Base-by-base conservation (phyloP, 1,140 invertebrate genomes). In the Polyergus mexicanus region DNA sequence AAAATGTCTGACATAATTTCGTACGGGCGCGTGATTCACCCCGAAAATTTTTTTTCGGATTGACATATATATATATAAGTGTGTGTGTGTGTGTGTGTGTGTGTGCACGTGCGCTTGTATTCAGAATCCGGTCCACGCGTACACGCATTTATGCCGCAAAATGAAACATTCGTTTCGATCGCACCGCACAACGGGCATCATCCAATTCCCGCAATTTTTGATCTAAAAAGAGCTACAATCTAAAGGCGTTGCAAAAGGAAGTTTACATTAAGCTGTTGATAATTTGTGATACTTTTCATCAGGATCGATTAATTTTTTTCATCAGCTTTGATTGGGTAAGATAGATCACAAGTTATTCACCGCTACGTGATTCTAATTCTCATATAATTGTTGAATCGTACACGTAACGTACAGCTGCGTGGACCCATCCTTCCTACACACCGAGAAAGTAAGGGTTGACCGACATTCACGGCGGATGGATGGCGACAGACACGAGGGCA, bases 21-120 rank as follows among this genome's bases (percentile, higher is more conserved):
- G 62, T 35, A 72, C 44, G 38, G 32, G 32, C 11, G 87, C 58
- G 74, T 77, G 71, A 86, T 75, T 76, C 62, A 85, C 13, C 44
- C 47, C 47, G 16, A 51, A 19, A 69, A 78, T 75, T 84, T 68
- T 56, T 66, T 77, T 47, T 62, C 60, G 25, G 44, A 7, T 8
- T 41, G n/a, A 38, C 41, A 28, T 19, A 25, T 35, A 80, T 35
- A n/a, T n/a, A n/a, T n/a, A n/a, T n/a, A n/a, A n/a, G n/a, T n/a
- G n/a, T n/a, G n/a, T n/a, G n/a, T n/a, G n/a, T n/a, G n/a, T n/a
- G n/a, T n/a, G n/a, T n/a, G n/a, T n/a, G n/a, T n/a, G n/a, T 51
- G 72, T 58, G 54, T 74, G 38, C 71, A 35, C n/a, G 51, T 54
- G 22, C 35, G 72, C 54, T 77, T 65, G 13, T 51, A 80, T 66